These are phyloP conservation scores for Merluccius polli DNA, from an alignment of 2,797 vertebrate species.

Conservation along the genomic window DNA sequence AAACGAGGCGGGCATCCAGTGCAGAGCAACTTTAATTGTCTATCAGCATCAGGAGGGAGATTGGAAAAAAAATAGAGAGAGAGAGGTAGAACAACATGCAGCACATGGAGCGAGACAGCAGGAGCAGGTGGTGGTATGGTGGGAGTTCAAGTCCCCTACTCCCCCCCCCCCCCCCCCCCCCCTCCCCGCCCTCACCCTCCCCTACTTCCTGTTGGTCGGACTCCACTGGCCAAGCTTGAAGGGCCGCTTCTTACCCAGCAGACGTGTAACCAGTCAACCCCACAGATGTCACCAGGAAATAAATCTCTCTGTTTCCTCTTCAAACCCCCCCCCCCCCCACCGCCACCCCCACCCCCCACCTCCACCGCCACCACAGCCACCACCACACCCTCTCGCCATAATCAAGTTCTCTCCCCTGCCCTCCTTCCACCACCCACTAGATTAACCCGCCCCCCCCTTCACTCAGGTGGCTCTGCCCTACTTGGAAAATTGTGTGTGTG, in stretches of 20 bases:
- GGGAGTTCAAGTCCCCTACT: slow-evolving; percentile 32
- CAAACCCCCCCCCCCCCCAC: slow-evolving; percentile 28
- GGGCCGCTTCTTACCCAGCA: background rate
- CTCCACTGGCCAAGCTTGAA: background rate
- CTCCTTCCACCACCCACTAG: slow-evolving; percentile 23
- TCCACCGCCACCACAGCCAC: slow-evolving; percentile 13
- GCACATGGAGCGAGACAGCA: slow-evolving; percentile 6
- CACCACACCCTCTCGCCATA: slow-evolving; percentile 3
- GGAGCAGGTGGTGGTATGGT: slow-evolving; percentile 39
- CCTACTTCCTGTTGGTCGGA: slow-evolving; percentile 17
- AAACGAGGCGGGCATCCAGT: background rate
- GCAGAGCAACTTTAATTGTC: slow-evolving; percentile 16
- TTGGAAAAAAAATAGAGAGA: slow-evolving; percentile 4
- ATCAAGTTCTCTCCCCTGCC: slow-evolving; percentile 20
- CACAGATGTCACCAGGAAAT: slow-evolving; percentile 63
- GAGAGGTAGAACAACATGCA: slow-evolving; percentile 18
- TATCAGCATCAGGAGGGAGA: slow-evolving; percentile 22
- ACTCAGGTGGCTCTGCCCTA: slow-evolving; percentile 36
- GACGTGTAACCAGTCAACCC: slow-evolving; percentile 61
- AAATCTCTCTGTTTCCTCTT: slow-evolving; percentile 55
- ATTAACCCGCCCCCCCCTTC: slow-evolving; percentile 37
- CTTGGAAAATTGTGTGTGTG: background rate
- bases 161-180: slow-evolving; percentile 13
- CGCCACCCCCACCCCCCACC: no score
- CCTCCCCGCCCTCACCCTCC: background rate